Conservation (phyloP, 2,888 invertebrate genomes). For the Latheticus oryzae region DNA sequence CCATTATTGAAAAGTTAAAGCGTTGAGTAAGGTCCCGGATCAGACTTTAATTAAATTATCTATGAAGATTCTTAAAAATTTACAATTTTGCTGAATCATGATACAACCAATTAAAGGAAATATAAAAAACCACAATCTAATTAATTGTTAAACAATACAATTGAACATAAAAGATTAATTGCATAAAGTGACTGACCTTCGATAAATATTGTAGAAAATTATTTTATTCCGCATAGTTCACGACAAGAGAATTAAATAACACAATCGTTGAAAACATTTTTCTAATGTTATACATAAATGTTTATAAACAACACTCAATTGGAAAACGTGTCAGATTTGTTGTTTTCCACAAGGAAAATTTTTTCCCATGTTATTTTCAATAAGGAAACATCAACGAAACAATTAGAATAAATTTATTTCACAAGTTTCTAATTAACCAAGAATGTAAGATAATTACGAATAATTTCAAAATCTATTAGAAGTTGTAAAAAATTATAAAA, state of each 20-base stretch:
- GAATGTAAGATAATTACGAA: no score
- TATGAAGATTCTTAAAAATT: neutral
- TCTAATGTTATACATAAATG: no score
- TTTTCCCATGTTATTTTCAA: no score
- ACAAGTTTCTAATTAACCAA: no score
- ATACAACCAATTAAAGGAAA: neutral
- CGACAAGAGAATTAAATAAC: constrained; percentile 4
- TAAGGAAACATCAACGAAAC: no score
- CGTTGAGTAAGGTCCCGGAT: constrained; percentile 5
- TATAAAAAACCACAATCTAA: constrained; percentile 1
- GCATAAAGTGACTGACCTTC: constrained; percentile 14
- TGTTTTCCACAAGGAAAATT: no score
- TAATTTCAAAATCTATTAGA: no score
- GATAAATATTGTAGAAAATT: constrained; percentile 8
- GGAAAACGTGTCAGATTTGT: no score
- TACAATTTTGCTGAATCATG: neutral
- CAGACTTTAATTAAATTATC: constrained; percentile 1
- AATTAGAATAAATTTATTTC: no score
- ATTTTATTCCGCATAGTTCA: constrained; percentile 9
- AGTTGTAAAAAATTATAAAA: constrained; percentile 15
- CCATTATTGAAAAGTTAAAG: neutral
- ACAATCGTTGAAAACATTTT: no score
- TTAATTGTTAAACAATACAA: neutral
- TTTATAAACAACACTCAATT: no score
- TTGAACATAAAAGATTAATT: constrained; percentile 2